Base-by-base conservation (phyloP, 2,888 invertebrate species). In the Athripsodes cinereus region DNA sequence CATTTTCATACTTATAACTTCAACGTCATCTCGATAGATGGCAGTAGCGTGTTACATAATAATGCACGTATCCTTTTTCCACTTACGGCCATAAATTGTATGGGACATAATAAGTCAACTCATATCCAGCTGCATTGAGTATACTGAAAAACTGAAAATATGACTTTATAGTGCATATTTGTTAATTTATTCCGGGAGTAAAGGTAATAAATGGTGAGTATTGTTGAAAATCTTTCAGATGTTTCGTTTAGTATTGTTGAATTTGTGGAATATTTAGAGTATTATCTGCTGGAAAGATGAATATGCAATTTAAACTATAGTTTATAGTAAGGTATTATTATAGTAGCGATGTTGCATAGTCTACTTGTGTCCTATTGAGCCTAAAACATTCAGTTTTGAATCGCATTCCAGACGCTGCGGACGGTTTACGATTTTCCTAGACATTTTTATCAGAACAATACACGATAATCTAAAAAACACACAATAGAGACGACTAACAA, bases 321-420 rank as follows among this genome's bases (percentile, higher is more conserved):
- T 8, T 31, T 31, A 11, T 31, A 31, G 11, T 6, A 11, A 8
- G 6, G 31, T 8, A 31, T 31, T 11, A 11, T 11, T 31, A 11
- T 40, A 40, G n/a, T 40, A 8, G 40, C 3, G 40, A 40, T 5
- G 40, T n/a, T 40, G 40, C 40, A 40, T 40, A 16, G 40, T 6
- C 31, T 31, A 11, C 31, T 8, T 11, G 11, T 40, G 13, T 40
- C 40, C 40, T 40, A 40, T 40, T 40, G 54, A 58, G 52, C 61
- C 46, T 56, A 44, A 35, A 46, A 19, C 46, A 58, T 48, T 56
- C 58, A 62, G 62, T 62, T 55, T 54, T 46, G 59, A 52, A 55
- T 55, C 52, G 58, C 53, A 50, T 26, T 47, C 55, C 62, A 55
- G 57, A 57, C 62, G 55, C 55, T 52, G 55, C 62, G 62, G 62